These are phyloP conservation scores for Pteronotus mesoamericanus DNA, from an alignment of 2,797 vertebrate species.

Conservation along the genomic window DNA sequence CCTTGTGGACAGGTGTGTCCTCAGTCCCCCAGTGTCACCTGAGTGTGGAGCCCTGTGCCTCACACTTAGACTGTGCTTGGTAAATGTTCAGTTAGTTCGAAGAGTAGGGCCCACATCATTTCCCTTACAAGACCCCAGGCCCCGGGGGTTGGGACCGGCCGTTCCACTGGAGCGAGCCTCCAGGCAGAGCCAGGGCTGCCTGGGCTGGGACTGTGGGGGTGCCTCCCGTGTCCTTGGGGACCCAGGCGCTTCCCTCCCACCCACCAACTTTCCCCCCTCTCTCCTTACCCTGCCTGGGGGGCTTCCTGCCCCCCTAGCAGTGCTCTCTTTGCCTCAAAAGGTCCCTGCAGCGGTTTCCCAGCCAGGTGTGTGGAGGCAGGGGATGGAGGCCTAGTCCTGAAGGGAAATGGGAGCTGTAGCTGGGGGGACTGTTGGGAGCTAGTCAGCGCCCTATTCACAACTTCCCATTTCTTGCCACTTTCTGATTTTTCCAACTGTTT, in stretches of 20 bases:
- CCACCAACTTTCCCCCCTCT: background rate
- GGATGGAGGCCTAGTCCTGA: background rate
- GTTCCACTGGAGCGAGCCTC: background rate
- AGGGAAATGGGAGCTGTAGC: background rate
- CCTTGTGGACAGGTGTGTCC: background rate
- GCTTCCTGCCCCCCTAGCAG: background rate
- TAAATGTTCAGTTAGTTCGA: background rate
- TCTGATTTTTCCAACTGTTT: constrained; percentile 77
- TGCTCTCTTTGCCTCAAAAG: background rate
- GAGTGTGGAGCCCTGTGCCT: background rate
- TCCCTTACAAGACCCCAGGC: background rate
- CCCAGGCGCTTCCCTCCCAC: background rate
- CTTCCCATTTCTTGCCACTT: constrained; percentile 72
- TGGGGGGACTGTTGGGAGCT: constrained; percentile 55
- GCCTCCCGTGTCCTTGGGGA: background rate
- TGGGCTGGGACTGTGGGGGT: background rate
- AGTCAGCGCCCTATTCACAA: constrained; percentile 63
- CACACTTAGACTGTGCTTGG: background rate
- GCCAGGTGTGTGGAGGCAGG: background rate
- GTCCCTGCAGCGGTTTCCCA: background rate
- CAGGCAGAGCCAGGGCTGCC: background rate
- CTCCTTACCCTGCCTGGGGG: background rate
- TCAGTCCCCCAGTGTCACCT: background rate
- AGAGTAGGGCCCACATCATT: background rate
- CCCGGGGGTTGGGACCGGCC: background rate